phyloP scores from a whole-genome alignment of 2,888 invertebrate species.

The Erynnis tages region DNA sequence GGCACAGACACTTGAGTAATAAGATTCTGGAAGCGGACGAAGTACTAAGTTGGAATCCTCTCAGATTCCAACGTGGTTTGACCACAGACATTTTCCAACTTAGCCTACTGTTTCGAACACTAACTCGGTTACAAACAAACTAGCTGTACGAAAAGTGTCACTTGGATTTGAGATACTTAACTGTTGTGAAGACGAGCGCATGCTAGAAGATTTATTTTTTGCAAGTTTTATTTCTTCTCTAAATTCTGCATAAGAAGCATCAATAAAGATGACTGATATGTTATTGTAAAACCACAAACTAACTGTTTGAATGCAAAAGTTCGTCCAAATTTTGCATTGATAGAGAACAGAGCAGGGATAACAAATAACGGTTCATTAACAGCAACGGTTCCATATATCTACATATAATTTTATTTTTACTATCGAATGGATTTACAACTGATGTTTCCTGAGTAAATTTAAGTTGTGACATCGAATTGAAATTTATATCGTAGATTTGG shows the following conservation, averaged over 20 bases:
- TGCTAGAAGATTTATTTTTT: neutral
- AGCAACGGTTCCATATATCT: too few species aligned
- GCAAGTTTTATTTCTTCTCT: too few species aligned
- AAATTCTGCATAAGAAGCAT: too few species aligned
- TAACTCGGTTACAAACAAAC: constrained; percentile 24
- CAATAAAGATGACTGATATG: too few species aligned
- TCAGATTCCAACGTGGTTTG: constrained; percentile 27
- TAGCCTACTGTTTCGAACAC: constrained; percentile 23
- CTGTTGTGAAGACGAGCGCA: neutral
- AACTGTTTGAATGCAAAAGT: too few species aligned
- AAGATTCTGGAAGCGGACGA: constrained; percentile 24
- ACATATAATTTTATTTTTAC: too few species aligned
- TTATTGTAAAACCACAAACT: too few species aligned
- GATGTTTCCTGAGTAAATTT: neutral
- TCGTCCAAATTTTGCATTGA: too few species aligned
- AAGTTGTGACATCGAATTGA: neutral
- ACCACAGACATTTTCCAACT: constrained; percentile 25
- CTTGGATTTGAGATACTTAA: constrained; percentile 15
- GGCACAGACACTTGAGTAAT: constrained; percentile 21
- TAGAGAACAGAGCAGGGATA: too few species aligned
- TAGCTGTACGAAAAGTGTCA: constrained; percentile 17
- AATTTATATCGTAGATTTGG: neutral
- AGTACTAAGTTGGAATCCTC: constrained; percentile 27
- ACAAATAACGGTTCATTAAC: too few species aligned
- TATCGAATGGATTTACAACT: too few species aligned